phyloP scores from a whole-genome alignment of 2,888 invertebrate species.

The Apodemia zela region DNA sequence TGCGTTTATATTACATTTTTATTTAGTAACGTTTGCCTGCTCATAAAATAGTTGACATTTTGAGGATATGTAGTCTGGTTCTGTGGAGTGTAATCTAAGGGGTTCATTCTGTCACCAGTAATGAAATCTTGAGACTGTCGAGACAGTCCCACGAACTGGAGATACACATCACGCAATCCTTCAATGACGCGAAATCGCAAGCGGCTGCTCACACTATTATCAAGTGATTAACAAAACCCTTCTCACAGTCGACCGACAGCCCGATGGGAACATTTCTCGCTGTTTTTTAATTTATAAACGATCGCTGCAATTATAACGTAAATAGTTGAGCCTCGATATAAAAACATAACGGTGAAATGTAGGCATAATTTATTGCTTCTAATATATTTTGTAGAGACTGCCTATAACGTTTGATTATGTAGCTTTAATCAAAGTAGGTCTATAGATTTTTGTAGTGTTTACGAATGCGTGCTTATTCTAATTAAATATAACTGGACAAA shows the following conservation, averaged over 20 bases:
- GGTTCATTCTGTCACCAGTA: too few species aligned
- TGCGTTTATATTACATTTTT: too few species aligned
- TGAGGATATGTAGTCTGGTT: too few species aligned
- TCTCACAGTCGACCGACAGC: background rate
- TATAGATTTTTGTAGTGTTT: too few species aligned
- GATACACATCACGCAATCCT: conserved; percentile 5
- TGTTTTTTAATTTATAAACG: conserved; percentile 5
- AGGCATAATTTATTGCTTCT: background rate
- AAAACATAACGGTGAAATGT: conserved; percentile 7
- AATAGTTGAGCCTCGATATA: background rate
- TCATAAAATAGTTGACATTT: too few species aligned
- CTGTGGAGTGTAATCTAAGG: too few species aligned
- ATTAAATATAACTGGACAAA: too few species aligned
- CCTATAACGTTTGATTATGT: too few species aligned
- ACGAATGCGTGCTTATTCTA: too few species aligned
- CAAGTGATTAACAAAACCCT: conserved; percentile 5
- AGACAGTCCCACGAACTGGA: background rate
- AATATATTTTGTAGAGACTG: background rate
- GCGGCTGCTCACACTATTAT: conserved; percentile 1
- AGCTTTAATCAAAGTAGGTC: too few species aligned
- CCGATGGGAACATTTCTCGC: conserved; percentile 8
- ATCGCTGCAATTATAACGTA: conserved; percentile 2
- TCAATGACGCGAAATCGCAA: background rate
- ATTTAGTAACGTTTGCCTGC: too few species aligned
- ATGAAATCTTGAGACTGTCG: background rate